Percentiles rank a stretch among this genome's conserved stretches.
phyloP scores from a whole-genome alignment of 2,797 vertebrate species.

The Phoeniculus purpureus region DNA sequence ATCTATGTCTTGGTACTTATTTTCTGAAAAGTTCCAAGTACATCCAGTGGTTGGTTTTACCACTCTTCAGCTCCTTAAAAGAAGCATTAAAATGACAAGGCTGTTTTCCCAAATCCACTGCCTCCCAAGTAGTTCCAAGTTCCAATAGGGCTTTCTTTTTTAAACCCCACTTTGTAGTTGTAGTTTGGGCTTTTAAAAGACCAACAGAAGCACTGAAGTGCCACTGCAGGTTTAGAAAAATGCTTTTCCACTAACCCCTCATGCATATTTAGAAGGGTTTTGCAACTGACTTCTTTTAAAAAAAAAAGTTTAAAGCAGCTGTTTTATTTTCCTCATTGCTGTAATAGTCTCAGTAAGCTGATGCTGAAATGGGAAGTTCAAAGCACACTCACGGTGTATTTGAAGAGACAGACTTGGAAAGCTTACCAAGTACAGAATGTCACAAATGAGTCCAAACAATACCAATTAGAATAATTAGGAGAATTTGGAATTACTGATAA shows the following conservation, averaged over 20 bases:
- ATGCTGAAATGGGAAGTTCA: slow-evolving; percentile 22
- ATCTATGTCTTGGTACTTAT: background rate
- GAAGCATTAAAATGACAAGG: background rate
- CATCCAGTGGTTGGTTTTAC: background rate
- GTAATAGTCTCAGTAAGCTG: background rate
- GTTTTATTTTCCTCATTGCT: background rate
- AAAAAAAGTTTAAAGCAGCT: background rate
- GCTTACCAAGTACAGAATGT: background rate
- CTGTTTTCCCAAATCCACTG: background rate
- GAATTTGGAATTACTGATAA: background rate
- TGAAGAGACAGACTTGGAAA: slow-evolving; percentile 11
- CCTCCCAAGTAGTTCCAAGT: slow-evolving; percentile 1
- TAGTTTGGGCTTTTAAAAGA: background rate
- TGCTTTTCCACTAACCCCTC: background rate
- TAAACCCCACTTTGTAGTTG: slow-evolving; percentile 3
- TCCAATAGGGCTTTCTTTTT: background rate
- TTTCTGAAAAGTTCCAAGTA: background rate
- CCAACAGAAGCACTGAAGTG: background rate
- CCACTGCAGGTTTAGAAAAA: slow-evolving; percentile 12
- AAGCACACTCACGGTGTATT: background rate
- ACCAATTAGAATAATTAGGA: background rate
- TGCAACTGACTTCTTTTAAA: background rate
- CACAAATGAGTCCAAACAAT: background rate
- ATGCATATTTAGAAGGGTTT: slow-evolving; percentile 16
- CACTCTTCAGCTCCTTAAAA: background rate